Base-by-base conservation (phyloP, 2,113 vertebrate species). In the Labeo rohita region DNA sequence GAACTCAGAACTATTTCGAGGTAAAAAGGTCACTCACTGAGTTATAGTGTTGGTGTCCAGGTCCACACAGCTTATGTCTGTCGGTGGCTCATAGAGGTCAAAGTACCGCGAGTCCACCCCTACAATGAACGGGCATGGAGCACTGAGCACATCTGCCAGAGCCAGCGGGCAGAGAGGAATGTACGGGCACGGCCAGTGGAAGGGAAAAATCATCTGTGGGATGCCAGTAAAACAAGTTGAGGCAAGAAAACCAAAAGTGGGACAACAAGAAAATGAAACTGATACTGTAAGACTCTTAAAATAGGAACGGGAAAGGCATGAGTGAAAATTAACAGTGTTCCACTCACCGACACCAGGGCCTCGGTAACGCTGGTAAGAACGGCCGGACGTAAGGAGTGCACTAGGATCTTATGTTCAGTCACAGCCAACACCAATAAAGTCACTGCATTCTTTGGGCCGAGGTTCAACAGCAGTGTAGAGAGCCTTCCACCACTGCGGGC, bases 11-110 rank as follows among this genome's bases (percentile, higher is more conserved):
- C 47, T 75, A 86, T 86, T 61, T 21, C 45, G 72, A 73, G 87
- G 90, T 92, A 47, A 70, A 89, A 86, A 85, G 86, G 81, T 87
- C 77, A 96, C 98, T 97, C 95, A 99, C 98, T 99, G 97, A 86
- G 96, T 99, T 92, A 99, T 99, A 68, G 97, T 98, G 94, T 99
- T 99, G 93, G 98, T 99, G 94, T 99, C 98, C 91, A 99, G 94
- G 93, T 99, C 98, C 91, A 99, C 96, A 83, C 98, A 99, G 94
- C 96, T 98, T 88, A 99, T 97, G 85, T 99, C 98, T 15, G 96
- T 94, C 10, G 98, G 98, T 89, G 98, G 98, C 80, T 99, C 96
- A 83, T 98, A 99, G 84, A 99, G 96, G 92, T 99, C 98, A 92
- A 99, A 99, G 90, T 99, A 99, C 92, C 98, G 95, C 28, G 98